Base-by-base conservation (phyloP, 2,113 vertebrate species). In the Vidua chalybeata region DNA sequence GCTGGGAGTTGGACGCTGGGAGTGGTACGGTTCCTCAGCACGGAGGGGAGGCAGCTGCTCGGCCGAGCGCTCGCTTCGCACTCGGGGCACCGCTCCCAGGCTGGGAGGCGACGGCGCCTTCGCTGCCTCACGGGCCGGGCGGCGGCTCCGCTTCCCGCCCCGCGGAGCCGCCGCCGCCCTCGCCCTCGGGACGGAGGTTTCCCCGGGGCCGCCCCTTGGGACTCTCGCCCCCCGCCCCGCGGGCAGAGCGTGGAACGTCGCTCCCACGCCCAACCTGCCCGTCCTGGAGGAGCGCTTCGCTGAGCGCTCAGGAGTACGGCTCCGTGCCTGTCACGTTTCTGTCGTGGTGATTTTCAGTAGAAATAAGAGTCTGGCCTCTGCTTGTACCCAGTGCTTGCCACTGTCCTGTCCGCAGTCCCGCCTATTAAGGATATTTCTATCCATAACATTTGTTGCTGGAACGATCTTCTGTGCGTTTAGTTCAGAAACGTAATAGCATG, bases 1-100 rank as follows among this genome's bases (percentile, higher is more conserved):
- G 82, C 73, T 56, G 84, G 79, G 90, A 83, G 84, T 84, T 69
- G 84, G 90, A n/a, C 84, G 75, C 80, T 78, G 88, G 88, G 83
- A 89, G 56, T 59, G 52, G 79, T 54, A 80, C 76, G 39, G 84
- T 54, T 85, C 66, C 58, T 46, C 58, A n/a, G 68, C 41, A 8
- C 52, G 17, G 72, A 76, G 56, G 49, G 37, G 28, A 21, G 56
- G 64, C 63, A 22, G 82, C 45, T 2, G 45, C 13, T 49, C 59
- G 52, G 33, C 45, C 22, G 33, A 12, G 31, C 55, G 48, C 62
- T 56, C 7, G 7, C 13, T 5, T 30, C 12, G 48, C 30, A 5
- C 23, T 11, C 22, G 52, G 62, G 61, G 62, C 67, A 21, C n/a
- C 10, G 43, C 58, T 67, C 35, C 37, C 2, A 19, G 67, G 52